Evolutionary conservation across 2,113 vertebrate genomes (phyloP).

Genomic region (Hemichromis elongatus): DNA sequence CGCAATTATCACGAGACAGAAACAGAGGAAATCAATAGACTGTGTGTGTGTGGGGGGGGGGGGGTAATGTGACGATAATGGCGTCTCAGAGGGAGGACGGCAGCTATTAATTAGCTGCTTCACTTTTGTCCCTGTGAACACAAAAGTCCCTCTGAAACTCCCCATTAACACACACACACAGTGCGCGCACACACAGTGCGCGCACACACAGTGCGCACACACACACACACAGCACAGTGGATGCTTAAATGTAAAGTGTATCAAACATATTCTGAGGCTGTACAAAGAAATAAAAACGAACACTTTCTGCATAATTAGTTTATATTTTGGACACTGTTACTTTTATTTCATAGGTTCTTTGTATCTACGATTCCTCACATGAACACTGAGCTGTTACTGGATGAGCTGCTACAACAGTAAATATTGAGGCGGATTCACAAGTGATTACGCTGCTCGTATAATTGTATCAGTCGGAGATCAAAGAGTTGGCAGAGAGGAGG

Average conservation of each 20-base stretch:
- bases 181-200: not conserved
- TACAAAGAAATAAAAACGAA: too few relatives aligned
- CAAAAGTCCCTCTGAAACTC: constrained; percentile 26
- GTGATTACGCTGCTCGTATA: not conserved
- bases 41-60: not conserved
- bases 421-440: not conserved
- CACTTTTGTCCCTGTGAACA: constrained; percentile 15
- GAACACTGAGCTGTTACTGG: not conserved
- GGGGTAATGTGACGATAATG: constrained; percentile 17
- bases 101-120: constrained; percentile 56
- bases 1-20: not conserved
- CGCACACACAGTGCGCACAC: not conserved
- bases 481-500: not conserved
- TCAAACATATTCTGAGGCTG: not conserved
- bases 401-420: not conserved
- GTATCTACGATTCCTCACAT: not conserved
- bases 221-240: not conserved
- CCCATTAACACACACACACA: not conserved
- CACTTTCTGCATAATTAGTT: too few relatives aligned
- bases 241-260: not conserved
- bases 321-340: not conserved
- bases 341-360: not conserved
- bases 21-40: not conserved
- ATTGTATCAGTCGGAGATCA: not conserved
- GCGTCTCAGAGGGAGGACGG: constrained; percentile 13